Conservation (phyloP, 2,888 invertebrate genomes). For the Fissipunctia ypsillon region DNA sequence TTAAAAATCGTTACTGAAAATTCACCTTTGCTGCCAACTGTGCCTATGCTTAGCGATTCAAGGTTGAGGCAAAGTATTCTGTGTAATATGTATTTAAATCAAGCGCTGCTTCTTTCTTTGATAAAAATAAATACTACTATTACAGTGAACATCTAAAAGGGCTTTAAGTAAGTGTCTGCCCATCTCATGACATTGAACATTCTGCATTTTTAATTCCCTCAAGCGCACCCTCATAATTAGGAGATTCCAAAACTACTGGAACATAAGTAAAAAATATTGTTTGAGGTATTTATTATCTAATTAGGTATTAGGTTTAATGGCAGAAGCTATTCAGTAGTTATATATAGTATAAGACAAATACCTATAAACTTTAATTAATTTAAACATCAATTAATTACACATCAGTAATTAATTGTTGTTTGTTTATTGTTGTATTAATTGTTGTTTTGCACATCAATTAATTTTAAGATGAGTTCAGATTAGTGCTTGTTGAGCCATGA, state of each 20-base stretch:
- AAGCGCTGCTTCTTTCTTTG: neutral
- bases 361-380: too few relatives aligned
- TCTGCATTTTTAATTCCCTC: too few relatives aligned
- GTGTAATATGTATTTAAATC: neutral
- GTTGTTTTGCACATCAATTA: too few relatives aligned
- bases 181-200: neutral
- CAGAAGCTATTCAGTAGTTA: neutral
- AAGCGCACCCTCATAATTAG: neutral
- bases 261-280: neutral
- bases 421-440: too few relatives aligned
- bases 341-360: too few relatives aligned
- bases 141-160: neutral
- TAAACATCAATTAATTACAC: too few relatives aligned
- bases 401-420: too few relatives aligned
- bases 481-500: neutral
- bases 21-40: neutral
- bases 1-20: neutral
- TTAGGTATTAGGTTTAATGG: neutral
- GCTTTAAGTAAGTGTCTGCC: neutral
- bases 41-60: neutral
- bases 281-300: neutral
- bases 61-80: constrained; percentile 2
- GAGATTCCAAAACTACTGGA: neutral
- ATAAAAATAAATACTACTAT: neutral
- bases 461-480: too few relatives aligned